These are phyloP conservation scores for Ormyrus rosae DNA, from an alignment of 2,888 invertebrate genomes.

Conservation along the genomic window DNA sequence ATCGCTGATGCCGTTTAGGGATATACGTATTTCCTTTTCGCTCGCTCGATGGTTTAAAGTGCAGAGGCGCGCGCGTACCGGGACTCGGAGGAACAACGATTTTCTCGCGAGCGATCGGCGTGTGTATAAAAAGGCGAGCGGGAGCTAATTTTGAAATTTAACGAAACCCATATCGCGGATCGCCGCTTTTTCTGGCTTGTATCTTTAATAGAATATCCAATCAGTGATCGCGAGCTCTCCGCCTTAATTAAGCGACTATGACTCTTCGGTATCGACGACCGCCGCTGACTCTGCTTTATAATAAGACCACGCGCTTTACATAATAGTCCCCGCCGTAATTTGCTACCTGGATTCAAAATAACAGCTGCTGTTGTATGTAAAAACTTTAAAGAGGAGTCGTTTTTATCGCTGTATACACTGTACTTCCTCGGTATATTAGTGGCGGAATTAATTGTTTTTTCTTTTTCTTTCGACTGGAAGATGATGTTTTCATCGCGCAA, in stretches of 20 bases:
- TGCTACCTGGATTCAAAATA: constrained; percentile 18
- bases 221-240: constrained; percentile 59
- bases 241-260: constrained; percentile 65
- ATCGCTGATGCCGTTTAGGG: too few relatives aligned
- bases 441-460: too few relatives aligned
- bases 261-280: constrained; percentile 59
- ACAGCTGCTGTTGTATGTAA: not conserved
- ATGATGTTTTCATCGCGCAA: too few relatives aligned
- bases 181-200: constrained; percentile 1
- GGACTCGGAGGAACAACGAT: not conserved
- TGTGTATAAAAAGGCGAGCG: not conserved
- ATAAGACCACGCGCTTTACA: constrained; percentile 17
- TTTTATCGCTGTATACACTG: too few relatives aligned
- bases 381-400: too few relatives aligned
- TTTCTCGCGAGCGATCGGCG: not conserved
- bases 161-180: constrained; percentile 2
- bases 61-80: constrained; percentile 18
- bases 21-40: not conserved
- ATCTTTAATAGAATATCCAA: constrained; percentile 59
- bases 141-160: constrained; percentile 9
- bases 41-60: not conserved
- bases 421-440: too few relatives aligned
- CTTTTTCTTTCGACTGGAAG: too few relatives aligned
- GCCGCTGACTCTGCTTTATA: constrained; percentile 27
- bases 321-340: constrained; percentile 36